Evolutionary conservation across 2,113 vertebrate genomes (phyloP), one percentile per base, ranked within the genome.

Genomic region (Stictonetta naevosa): DNA sequence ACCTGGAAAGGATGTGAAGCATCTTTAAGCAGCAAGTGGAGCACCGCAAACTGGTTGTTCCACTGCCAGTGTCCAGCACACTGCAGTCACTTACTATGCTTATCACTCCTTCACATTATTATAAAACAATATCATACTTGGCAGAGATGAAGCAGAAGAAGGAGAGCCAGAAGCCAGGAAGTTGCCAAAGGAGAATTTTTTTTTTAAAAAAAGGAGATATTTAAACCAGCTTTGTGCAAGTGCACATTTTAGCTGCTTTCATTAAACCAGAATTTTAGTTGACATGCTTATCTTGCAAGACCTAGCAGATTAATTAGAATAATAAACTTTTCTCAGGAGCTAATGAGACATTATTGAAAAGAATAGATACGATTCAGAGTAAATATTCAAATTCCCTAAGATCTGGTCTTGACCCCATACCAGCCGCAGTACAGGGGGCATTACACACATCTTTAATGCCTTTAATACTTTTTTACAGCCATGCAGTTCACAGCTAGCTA

Each of bases 221-320:
- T 90, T 62, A 68, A 72, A 76, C 2, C 2, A 12, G 55, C 23
- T 93, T 53, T 87, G 33, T 38, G 8, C 22, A 60, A 84, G 52
- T 56, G 8, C 38, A 71, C 19, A 78, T 25, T 23, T 77, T 53
- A 28, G 11, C 21, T 66, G 42, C 42, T 42, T 56, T 75, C 0
- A 0, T 71, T 88, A 76, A 83, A 40, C 7, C 21, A 69, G 36
- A 31, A n/a, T 8, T 50, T 0, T 0, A n/a, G 38, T 40, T 46
- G 22, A 67, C 4, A 1, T 3, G 23, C 29, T 28, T 56, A 53
- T 25, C 14, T 56, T 75, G 64, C 13, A 53, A 58, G 86, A 73
- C 11, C 10, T 29, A 33, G 22, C 8, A 53, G 38, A 38, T 67
- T 42, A 83, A 60, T 38, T 55, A 26, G 31, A 86, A 64, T n/a